Conservation (phyloP, 2,113 vertebrate genomes). For the Periophthalmus modestus region DNA sequence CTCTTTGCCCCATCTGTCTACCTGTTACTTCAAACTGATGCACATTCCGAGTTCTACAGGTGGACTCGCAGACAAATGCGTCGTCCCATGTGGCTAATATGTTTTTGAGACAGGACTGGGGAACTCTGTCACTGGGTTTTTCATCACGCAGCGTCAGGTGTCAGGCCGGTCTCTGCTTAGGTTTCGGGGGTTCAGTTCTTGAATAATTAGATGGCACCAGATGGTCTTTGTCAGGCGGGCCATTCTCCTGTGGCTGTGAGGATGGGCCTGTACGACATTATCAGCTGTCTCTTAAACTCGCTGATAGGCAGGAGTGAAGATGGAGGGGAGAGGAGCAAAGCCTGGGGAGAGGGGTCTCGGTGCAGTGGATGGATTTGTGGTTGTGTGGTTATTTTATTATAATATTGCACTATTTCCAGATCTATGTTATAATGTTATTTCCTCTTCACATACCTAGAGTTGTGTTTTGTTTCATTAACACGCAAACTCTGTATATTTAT, state of each 20-base stretch:
- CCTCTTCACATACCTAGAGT: no score
- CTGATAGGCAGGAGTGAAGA: slow-evolving; percentile 47
- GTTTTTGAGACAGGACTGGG: slow-evolving; percentile 16
- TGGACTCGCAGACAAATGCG: neutral
- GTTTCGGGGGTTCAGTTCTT: slow-evolving; percentile 42
- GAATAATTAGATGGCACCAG: slow-evolving; percentile 66
- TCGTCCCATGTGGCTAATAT: neutral
- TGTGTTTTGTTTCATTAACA: no score
- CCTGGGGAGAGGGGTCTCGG: neutral
- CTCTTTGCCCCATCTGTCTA: neutral
- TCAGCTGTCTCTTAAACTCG: slow-evolving; percentile 50
- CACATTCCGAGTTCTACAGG: neutral
- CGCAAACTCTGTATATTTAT: no score
- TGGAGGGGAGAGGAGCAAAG: slow-evolving; percentile 35
- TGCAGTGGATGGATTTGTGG: slow-evolving; percentile 9
- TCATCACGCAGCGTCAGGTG: slow-evolving; percentile 27
- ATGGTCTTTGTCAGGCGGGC: slow-evolving; percentile 58
- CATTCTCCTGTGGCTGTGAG: slow-evolving; percentile 43
- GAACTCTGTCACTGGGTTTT: slow-evolving; percentile 31
- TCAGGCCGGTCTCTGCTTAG: slow-evolving; percentile 46
- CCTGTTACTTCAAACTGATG: neutral
- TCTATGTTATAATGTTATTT: no score
- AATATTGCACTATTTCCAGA: neutral
- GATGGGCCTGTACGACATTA: slow-evolving; percentile 56
- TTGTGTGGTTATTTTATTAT: no score